phyloP scores from a whole-genome alignment of 2,797 vertebrate species.

The Bufotes viridis region DNA sequence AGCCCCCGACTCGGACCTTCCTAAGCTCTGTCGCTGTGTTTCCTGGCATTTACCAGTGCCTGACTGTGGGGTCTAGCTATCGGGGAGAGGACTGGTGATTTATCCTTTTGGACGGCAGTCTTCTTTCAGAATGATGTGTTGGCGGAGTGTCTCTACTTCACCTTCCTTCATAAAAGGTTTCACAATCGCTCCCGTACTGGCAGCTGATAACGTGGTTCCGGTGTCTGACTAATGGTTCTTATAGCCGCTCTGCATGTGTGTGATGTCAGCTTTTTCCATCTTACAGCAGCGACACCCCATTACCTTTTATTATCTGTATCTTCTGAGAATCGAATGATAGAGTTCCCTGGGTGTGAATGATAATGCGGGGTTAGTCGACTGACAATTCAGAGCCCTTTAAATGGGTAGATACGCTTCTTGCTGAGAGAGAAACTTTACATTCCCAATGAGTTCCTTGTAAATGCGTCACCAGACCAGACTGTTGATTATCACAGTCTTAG shows the following conservation, averaged over 20 bases:
- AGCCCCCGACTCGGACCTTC: too few relatives aligned
- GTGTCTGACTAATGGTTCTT: slow-evolving; percentile 17
- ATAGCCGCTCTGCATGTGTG: background rate
- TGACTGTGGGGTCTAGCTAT: background rate
- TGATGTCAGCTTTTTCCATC: slow-evolving; percentile 17
- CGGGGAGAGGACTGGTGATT: background rate
- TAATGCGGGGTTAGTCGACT: too few relatives aligned
- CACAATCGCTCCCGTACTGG: slow-evolving; percentile 11
- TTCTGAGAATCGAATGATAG: background rate
- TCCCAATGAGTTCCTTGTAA: too few relatives aligned
- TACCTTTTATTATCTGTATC: background rate
- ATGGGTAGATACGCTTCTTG: too few relatives aligned
- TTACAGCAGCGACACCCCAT: background rate
- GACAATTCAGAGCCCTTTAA: too few relatives aligned
- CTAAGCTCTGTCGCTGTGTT: too few relatives aligned
- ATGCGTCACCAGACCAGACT: too few relatives aligned
- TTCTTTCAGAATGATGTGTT: background rate
- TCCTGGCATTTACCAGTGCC: background rate
- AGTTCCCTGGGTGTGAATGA: too few relatives aligned
- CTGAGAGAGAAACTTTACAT: too few relatives aligned
- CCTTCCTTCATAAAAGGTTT: slow-evolving; percentile 5
- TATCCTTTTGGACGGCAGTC: background rate
- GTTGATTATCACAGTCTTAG: too few relatives aligned
- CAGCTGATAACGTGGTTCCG: background rate
- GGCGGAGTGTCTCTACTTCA: background rate